These are phyloP conservation scores for Phrynocephalus vlangalii DNA, from an alignment of 2,797 vertebrate genomes.

Conservation along the genomic window DNA sequence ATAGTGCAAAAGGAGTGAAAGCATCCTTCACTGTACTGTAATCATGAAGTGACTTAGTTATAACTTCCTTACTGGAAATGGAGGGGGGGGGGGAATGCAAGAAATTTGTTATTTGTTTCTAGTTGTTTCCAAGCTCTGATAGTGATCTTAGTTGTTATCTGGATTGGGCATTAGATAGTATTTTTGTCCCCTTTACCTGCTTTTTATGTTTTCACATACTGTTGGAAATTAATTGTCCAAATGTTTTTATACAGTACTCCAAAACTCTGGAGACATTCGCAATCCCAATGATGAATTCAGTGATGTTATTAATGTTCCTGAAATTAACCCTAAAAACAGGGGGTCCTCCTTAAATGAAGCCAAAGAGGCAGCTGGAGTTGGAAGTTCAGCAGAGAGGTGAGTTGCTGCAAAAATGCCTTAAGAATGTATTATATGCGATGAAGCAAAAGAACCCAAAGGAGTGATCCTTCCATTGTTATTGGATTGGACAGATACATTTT, in stretches of 20 bases:
- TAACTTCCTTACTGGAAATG: background rate
- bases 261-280: background rate
- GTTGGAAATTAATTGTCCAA: background rate
- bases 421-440: background rate
- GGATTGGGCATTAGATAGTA: background rate
- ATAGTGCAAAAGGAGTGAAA: background rate
- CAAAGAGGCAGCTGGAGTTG: fast-evolving
- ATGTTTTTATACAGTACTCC: background rate
- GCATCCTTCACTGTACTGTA: background rate
- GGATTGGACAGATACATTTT: background rate
- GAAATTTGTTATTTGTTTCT: background rate
- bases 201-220: background rate
- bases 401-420: background rate
- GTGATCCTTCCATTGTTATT: background rate
- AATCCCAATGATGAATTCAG: fast-evolving
- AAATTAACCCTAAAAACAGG: fast-evolving
- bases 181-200: background rate
- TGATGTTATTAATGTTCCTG: fast-evolving
- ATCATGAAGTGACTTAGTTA: background rate
- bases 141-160: background rate
- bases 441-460: background rate
- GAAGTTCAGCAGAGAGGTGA: slow-evolving; percentile 43
- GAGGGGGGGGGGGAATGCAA: background rate
- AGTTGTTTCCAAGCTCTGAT: background rate
- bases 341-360: background rate